phyloP scores from a whole-genome alignment of 1,140 invertebrate genomes.

The Limonius californicus region DNA sequence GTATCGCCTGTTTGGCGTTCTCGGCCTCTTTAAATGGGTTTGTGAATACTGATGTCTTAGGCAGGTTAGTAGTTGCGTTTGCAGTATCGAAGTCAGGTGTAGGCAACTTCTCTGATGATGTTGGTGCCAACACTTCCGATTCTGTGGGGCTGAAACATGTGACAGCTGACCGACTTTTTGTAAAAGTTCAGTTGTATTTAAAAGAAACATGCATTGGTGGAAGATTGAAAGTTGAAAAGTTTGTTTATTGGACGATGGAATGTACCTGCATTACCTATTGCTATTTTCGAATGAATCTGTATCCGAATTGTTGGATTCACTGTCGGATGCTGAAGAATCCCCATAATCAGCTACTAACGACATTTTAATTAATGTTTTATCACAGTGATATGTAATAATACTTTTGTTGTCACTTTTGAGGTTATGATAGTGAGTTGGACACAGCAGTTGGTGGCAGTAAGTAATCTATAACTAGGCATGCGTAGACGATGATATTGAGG shows the following conservation, averaged over 20 bases:
- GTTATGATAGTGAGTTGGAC: too few species aligned
- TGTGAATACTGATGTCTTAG: slow-evolving; percentile 71
- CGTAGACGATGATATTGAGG: too few species aligned
- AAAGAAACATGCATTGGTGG: slow-evolving; percentile 6
- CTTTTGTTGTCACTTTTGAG: too few species aligned
- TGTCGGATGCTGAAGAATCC: slow-evolving; percentile 49
- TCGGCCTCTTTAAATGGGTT: slow-evolving; percentile 91
- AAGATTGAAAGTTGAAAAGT: too few species aligned
- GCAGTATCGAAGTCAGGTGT: slow-evolving; percentile 51
- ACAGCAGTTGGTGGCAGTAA: too few species aligned
- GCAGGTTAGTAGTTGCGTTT: slow-evolving; percentile 27
- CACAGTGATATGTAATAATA: too few species aligned
- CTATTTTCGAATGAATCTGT: slow-evolving; percentile 44
- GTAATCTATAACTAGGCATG: too few species aligned
- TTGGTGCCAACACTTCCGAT: background rate
- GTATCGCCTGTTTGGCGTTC: slow-evolving; percentile 75
- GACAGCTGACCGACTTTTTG: slow-evolving; percentile 42
- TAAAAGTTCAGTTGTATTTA: slow-evolving; percentile 18
- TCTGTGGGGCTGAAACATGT: slow-evolving; percentile 25
- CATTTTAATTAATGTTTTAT: too few species aligned
- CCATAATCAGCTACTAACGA: slow-evolving; percentile 63
- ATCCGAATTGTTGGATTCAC: slow-evolving; percentile 37
- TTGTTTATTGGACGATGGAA: too few species aligned
- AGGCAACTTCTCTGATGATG: slow-evolving; percentile 44
- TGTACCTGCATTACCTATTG: slow-evolving; percentile 31